These are phyloP conservation scores for Chalcosyrphus nemorum DNA, from an alignment of 2,888 invertebrate genomes.

Conservation along the genomic window DNA sequence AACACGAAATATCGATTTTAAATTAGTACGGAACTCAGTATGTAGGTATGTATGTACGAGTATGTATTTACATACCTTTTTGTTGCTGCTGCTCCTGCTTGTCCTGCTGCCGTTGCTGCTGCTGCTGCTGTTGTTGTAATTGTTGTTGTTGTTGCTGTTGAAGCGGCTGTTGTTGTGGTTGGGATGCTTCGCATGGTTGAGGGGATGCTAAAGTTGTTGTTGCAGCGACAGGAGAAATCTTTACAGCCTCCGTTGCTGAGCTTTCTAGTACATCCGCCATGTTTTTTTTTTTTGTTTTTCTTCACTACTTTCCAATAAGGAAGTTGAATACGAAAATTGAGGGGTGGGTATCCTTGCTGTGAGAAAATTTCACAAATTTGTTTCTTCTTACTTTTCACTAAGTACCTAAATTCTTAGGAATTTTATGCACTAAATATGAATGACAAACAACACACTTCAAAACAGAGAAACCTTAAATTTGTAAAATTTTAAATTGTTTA, in stretches of 20 bases:
- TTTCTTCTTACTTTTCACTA: neutral
- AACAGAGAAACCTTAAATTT: constrained; percentile 1
- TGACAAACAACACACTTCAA: neutral
- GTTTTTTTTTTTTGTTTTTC: constrained; percentile 7
- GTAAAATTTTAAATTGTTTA: neutral
- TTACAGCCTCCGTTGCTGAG: constrained; percentile 58
- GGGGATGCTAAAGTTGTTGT: constrained; percentile 62
- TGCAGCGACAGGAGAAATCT: constrained; percentile 52
- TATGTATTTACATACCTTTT: constrained; percentile 40
- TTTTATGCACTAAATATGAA: neutral
- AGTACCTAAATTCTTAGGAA: neutral
- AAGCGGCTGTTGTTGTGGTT: constrained; percentile 47
- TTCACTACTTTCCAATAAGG: constrained; percentile 48
- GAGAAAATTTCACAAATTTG: constrained; percentile 24
- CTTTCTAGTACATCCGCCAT: constrained; percentile 72
- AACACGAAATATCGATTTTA: constrained; percentile 55
- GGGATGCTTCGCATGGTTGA: constrained; percentile 34
- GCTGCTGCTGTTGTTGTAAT: constrained; percentile 14
- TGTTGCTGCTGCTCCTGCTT: constrained; percentile 58
- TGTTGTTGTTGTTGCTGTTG: constrained; percentile 32
- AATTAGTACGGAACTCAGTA: constrained; percentile 29
- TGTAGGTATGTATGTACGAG: neutral
- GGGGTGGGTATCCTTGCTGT: constrained; percentile 20
- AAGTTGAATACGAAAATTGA: constrained; percentile 5
- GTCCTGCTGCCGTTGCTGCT: constrained; percentile 31